phyloP scores from a whole-genome alignment of 2,888 invertebrate genomes.

The Hipparchia sbordonii region DNA sequence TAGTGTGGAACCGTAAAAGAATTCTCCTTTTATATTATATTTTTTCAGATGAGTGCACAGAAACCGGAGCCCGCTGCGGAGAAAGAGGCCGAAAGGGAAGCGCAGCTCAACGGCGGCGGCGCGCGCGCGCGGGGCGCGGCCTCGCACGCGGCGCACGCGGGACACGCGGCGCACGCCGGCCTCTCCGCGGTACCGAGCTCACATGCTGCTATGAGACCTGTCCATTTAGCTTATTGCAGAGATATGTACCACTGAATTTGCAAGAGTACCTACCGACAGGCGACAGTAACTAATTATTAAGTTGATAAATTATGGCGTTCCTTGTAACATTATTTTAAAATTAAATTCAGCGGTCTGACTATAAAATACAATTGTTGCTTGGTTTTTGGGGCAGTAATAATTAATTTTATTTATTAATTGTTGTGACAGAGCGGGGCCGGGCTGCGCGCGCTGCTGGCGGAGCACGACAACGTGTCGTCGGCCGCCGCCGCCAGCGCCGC shows the following conservation, averaged over 20 bases:
- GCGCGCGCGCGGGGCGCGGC: conserved; percentile 42
- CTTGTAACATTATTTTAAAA: no score
- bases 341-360: no score
- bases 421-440: conserved; percentile 10
- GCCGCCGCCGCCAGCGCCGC: conserved; percentile 54
- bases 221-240: no score
- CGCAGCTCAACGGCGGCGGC: conserved; percentile 78
- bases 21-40: not conserved
- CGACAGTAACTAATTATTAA: no score
- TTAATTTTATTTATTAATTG: no score
- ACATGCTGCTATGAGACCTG: no score
- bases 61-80: conserved; percentile 32
- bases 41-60: conserved; percentile 33
- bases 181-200: conserved; percentile 2
- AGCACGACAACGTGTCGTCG: conserved; percentile 59
- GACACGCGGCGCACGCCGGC: conserved; percentile 16
- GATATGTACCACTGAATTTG: no score
- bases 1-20: no score
- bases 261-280: no score
- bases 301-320: no score
- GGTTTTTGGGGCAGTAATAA: no score
- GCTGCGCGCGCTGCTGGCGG: conserved; percentile 59
- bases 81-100: conserved; percentile 44
- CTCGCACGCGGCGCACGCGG: conserved; percentile 56
- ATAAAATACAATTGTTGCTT: no score